phyloP scores from a whole-genome alignment of 1,140 invertebrate species.

The Diabrotica undecimpunctata region DNA sequence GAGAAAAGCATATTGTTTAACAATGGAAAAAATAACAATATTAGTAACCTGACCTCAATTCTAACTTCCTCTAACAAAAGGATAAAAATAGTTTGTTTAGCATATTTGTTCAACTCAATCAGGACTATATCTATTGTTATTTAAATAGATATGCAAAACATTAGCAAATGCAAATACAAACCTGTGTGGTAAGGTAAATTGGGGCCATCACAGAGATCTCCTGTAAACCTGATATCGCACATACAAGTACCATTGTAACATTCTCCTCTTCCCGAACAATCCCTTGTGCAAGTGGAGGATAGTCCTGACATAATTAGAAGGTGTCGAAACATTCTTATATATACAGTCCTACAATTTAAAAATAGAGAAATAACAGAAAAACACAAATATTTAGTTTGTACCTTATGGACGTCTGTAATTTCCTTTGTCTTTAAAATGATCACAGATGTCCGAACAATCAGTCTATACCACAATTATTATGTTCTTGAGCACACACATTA shows the following conservation, averaged over 20 bases:
- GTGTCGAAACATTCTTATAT: conserved; percentile 41
- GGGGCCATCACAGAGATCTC: conserved; percentile 59
- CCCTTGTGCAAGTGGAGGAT: conserved; percentile 50
- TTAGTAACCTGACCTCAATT: no score
- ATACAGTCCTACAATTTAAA: conserved; percentile 7
- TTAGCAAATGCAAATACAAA: conserved; percentile 45
- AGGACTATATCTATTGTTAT: no score
- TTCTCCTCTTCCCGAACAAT: conserved; percentile 86
- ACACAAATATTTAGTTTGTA: background rate
- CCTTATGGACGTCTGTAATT: background rate
- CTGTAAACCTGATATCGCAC: conserved; percentile 75
- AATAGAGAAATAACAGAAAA: background rate
- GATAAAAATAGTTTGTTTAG: no score
- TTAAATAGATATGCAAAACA: background rate
- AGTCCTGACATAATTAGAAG: conserved; percentile 45
- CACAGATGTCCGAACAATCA: no score
- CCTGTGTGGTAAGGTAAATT: conserved; percentile 63
- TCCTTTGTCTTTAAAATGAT: background rate
- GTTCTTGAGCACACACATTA: no score
- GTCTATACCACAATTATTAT: no score
- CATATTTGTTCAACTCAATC: no score
- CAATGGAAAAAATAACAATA: no score
- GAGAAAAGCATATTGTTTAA: no score
- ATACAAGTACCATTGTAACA: conserved; percentile 87
- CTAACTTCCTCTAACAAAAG: no score